Conservation (phyloP, 2,797 vertebrate species). For the Gymnothorax reevesii region DNA sequence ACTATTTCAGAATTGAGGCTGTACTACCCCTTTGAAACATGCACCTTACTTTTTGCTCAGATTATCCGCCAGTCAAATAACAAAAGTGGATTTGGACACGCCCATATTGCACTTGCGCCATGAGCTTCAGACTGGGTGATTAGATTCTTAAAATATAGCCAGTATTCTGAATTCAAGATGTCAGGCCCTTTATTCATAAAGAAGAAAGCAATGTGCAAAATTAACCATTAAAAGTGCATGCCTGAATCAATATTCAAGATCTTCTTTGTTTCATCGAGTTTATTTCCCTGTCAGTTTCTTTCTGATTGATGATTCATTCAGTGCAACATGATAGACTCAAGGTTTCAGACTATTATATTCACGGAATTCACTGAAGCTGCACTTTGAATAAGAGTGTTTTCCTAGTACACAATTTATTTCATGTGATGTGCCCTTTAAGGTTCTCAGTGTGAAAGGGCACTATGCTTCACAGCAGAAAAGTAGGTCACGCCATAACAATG, state of each 20-base stretch:
- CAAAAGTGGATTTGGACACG: too few relatives aligned
- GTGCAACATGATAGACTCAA: background rate
- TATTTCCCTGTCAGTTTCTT: background rate
- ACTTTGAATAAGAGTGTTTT: conserved; percentile 16
- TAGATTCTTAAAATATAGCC: too few relatives aligned
- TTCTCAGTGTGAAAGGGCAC: conserved; percentile 54
- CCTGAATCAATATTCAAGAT: background rate
- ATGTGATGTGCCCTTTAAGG: conserved; percentile 60
- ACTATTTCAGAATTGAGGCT: too few relatives aligned
- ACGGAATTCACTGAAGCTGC: background rate
- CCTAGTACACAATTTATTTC: conserved; percentile 51
- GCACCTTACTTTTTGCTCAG: too few relatives aligned
- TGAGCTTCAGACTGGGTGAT: too few relatives aligned
- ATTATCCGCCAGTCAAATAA: too few relatives aligned
- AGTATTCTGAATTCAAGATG: background rate
- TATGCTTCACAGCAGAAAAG: conserved; percentile 48
- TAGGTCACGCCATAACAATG: conserved; percentile 57
- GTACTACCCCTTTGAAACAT: too few relatives aligned
- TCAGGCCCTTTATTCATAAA: background rate
- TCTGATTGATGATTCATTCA: background rate
- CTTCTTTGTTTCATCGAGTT: background rate
- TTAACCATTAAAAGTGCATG: background rate
- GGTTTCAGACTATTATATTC: background rate
- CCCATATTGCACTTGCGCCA: too few relatives aligned
- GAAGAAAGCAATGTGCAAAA: background rate